Conservation (phyloP, 2,888 invertebrate genomes). For the Leptopilina myrica region DNA sequence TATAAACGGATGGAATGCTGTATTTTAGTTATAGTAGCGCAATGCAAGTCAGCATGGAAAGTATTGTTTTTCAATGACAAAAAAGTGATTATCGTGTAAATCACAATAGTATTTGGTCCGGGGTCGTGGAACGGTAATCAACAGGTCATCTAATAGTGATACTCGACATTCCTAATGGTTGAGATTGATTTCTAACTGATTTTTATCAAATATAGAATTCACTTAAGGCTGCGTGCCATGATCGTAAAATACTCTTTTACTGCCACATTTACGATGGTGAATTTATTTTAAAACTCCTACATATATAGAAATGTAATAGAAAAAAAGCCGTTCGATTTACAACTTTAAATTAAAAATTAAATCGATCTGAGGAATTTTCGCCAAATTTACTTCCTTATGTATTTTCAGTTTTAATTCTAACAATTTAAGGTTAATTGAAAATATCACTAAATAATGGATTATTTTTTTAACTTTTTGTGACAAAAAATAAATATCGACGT, state of each 20-base stretch:
- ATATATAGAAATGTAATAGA: not conserved
- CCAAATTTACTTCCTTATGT: not conserved
- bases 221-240: not conserved
- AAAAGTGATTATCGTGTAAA: not conserved
- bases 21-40: not conserved
- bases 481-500: too few species aligned
- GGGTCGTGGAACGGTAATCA: constrained; percentile 13
- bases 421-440: too few species aligned
- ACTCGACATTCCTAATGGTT: constrained; percentile 11
- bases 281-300: not conserved
- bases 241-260: not conserved
- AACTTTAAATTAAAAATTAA: not conserved
- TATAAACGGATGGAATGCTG: not conserved
- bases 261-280: not conserved
- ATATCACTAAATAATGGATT: too few species aligned
- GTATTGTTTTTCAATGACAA: not conserved
- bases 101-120: constrained; percentile 7
- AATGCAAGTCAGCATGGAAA: not conserved
- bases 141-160: constrained; percentile 25
- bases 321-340: not conserved
- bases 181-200: constrained; percentile 29
- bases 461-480: too few species aligned
- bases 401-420: too few species aligned
- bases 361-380: too few species aligned
- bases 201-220: constrained; percentile 30